Evolutionary conservation across 2,797 vertebrate genomes (phyloP).

Genomic region (Falco columbarius): DNA sequence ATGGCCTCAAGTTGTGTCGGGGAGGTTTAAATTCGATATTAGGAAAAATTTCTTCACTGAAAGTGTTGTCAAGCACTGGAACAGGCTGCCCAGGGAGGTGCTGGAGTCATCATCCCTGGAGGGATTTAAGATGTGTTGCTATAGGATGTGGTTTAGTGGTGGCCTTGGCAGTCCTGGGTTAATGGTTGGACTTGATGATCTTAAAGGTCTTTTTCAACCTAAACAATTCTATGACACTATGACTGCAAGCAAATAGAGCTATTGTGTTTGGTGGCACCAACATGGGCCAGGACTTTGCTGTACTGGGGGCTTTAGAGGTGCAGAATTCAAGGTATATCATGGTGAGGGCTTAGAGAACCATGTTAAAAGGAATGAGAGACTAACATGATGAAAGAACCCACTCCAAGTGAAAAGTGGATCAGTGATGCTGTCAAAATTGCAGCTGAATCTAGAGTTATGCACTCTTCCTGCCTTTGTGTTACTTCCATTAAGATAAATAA

Average conservation of each 20-base stretch:
- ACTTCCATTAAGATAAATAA: background rate
- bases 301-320: fast-evolving
- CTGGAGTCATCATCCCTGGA: no score
- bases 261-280: background rate
- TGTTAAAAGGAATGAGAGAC: background rate
- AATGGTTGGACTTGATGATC: no score
- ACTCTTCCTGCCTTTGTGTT: background rate
- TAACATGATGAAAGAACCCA: fast-evolving
- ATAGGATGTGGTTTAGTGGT: no score
- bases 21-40: no score
- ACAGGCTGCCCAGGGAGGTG: no score
- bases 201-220: no score
- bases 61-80: no score
- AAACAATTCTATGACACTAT: no score
- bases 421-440: fast-evolving
- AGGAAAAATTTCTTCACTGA: no score
- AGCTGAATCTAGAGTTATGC: background rate
- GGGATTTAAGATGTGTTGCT: no score
- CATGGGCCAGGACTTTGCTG: background rate
- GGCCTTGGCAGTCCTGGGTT: no score
- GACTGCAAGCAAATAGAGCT: background rate
- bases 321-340: background rate
- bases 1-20: no score
- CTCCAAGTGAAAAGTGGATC: background rate
- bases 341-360: fast-evolving